A percentile compares a stretch with the other conserved stretches of the same genome.
Evolutionary conservation across 2,797 vertebrate genomes (phyloP).

Genomic region (Crenichthys baileyi): DNA sequence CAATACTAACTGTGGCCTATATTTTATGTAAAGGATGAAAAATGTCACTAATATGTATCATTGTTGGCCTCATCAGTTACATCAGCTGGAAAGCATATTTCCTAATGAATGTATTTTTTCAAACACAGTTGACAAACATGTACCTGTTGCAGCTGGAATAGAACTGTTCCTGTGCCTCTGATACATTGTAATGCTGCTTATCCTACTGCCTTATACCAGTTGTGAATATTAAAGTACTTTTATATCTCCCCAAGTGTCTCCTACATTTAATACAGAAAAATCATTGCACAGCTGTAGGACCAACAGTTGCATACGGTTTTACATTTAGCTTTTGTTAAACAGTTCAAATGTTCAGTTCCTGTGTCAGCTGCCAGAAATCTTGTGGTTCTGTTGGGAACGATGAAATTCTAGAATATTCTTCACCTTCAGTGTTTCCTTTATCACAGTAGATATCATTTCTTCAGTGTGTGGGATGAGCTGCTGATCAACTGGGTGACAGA

Average conservation of each 20-base stretch:
- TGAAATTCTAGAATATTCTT: background rate
- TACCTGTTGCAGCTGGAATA: slow-evolving; percentile 10
- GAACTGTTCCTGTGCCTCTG: slow-evolving; percentile 23
- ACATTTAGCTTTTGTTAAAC: background rate
- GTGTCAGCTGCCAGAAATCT: background rate
- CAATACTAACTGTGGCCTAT: slow-evolving; percentile 4
- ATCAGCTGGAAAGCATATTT: slow-evolving; percentile 30
- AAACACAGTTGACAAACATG: slow-evolving; percentile 2
- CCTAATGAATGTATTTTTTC: slow-evolving; percentile 36
- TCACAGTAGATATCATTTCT: background rate
- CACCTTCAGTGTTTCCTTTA: too few relatives aligned
- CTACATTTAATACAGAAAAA: background rate
- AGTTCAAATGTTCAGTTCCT: background rate
- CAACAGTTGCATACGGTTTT: background rate
- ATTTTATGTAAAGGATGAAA: slow-evolving; percentile 19
- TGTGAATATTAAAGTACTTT: slow-evolving; percentile 51
- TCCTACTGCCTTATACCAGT: slow-evolving; percentile 26
- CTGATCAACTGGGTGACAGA: background rate
- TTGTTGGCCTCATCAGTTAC: background rate
- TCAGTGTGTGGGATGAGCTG: background rate
- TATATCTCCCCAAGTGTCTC: background rate
- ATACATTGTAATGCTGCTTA: slow-evolving; percentile 34
- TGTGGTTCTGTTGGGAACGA: background rate
- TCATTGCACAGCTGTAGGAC: background rate
- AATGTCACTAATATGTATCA: slow-evolving; percentile 28